A percentile compares a stretch with the other conserved stretches of the same genome.
phyloP scores from a whole-genome alignment of 2,113 vertebrate genomes.

The Rattus norvegicus region GRCr8 NC_086034.1:82787001-82787500 shows the following conservation, averaged over 20 bases:
- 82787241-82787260: background rate
- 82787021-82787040: background rate
- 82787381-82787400: slow-evolving; percentile 84
- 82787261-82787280: background rate
- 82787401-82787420: slow-evolving; percentile 93
- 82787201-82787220: background rate
- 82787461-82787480: slow-evolving; percentile 87
- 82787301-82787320: background rate
- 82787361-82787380: background rate
- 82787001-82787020: no score
- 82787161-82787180: no score
- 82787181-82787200: no score
- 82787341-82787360: rapidly evolving
- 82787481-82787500: slow-evolving; percentile 86
- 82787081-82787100: background rate
- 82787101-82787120: no score
- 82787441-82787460: slow-evolving; percentile 91
- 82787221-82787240: background rate
- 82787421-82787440: slow-evolving; percentile 98
- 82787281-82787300: no score
- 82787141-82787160: background rate
- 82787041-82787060: background rate
- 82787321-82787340: background rate
- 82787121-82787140: background rate
- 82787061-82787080: background rate